Base-by-base conservation (phyloP, 2,888 invertebrate genomes). In the Trissoscelio sp. region DNA sequence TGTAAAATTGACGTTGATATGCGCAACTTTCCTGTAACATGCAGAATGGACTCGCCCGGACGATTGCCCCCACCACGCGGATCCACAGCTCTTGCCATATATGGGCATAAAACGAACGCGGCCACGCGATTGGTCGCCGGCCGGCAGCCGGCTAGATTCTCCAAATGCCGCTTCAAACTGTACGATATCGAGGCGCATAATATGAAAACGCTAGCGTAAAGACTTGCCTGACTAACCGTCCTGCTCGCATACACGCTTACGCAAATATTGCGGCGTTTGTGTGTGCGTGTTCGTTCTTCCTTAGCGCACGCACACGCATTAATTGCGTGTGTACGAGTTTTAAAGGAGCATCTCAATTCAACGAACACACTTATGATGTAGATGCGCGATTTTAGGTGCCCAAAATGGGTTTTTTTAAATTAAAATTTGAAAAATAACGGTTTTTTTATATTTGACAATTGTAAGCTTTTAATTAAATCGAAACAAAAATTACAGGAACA, bases 81-180 rank as follows among this genome's bases (percentile, higher is more conserved):
- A 92, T 91, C 93, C 93, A 93, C 93, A 93, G 94, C 93, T 93
- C 93, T 94, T 94, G 94, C 95, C 95, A 94, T 95, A 95, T 95
- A 95, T 95, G 95, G 95, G 94, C 95, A 95, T 95, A 94, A 93
- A 94, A 94, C 93, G 93, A 93, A 94, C 93, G 90, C 92, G 89
- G 93, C 88, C 87, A 90, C 92, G 91, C 92, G 93, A 95, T 95
- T 95, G 95, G 95, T 92, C 89, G 92, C 92, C 93, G 92, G 92
- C 92, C 93, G 92, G 92, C 93, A 92, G 90, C 91, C 91, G 92
- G 90, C 88, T 91, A 89, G 90, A 90, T 91, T 91, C 91, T 91
- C 91, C 91, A 91, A 91, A 91, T 91, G 91, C 91, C 91, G 91
- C 88, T 90, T 90, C 88, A 88, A 90, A 91, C 88, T 89, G 89